Percentiles rank a stretch among this genome's conserved stretches.
Conservation (phyloP, 2,797 vertebrate genomes). For the Borostomias antarcticus region DNA sequence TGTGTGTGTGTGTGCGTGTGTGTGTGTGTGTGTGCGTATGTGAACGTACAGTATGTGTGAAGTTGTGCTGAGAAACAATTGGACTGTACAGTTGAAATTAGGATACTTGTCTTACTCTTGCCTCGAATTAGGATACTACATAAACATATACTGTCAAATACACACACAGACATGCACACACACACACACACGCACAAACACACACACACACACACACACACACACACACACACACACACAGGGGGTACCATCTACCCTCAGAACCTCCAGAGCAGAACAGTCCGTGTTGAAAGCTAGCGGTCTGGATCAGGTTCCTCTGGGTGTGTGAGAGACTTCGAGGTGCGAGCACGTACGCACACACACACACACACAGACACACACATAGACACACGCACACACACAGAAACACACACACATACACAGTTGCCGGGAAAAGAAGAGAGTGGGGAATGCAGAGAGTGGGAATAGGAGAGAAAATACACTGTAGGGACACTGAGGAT, state of each 20-base stretch:
- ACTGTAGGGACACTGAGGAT: conserved; percentile 43
- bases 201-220: conserved; percentile 3
- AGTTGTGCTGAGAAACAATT: background rate
- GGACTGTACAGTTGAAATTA: background rate
- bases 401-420: conserved; percentile 29
- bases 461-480: conserved; percentile 44
- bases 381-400: no score
- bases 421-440: conserved; percentile 59
- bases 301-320: conserved; percentile 60
- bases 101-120: conserved; percentile 11
- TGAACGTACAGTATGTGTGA: background rate
- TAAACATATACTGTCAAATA: background rate
- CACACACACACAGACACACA: no score
- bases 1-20: background rate
- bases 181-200: conserved; percentile 2
- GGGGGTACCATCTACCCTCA: conserved; percentile 22
- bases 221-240: conserved; percentile 7
- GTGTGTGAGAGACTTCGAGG: conserved; percentile 33
- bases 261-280: conserved; percentile 46
- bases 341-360: background rate
- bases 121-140: no score
- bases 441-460: conserved; percentile 51
- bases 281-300: conserved; percentile 62
- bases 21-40: conserved; percentile 1
- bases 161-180: background rate